Conservation (phyloP, 2,888 invertebrate genomes). For the Magallana nippona region DNA sequence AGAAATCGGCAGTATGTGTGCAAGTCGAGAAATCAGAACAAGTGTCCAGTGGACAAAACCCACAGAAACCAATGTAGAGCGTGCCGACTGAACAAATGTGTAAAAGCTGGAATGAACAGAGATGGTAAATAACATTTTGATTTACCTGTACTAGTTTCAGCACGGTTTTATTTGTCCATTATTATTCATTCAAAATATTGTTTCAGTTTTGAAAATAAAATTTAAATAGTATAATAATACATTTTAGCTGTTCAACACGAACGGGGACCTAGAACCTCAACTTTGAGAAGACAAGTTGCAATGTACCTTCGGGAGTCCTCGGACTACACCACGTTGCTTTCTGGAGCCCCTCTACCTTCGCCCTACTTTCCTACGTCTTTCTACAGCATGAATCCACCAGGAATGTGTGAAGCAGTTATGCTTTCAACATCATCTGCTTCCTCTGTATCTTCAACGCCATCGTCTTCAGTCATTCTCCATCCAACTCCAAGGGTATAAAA, state of each 20-base stretch:
- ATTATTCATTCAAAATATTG: too few species aligned
- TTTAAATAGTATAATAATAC: slow-evolving; percentile 36
- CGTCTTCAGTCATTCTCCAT: slow-evolving; percentile 28
- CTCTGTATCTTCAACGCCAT: slow-evolving; percentile 65
- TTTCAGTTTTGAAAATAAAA: too few species aligned
- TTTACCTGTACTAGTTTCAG: too few species aligned
- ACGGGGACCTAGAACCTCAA: slow-evolving; percentile 96
- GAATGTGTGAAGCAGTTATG: slow-evolving; percentile 57
- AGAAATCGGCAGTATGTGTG: slow-evolving; percentile 97
- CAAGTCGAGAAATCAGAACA: slow-evolving; percentile 91
- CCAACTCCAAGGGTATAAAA: slow-evolving; percentile 39
- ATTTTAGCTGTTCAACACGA: slow-evolving; percentile 97
- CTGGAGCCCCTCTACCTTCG: slow-evolving; percentile 28
- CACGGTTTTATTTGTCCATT: too few species aligned
- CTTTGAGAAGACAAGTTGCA: slow-evolving; percentile 94
- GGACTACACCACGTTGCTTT: slow-evolving; percentile 54
- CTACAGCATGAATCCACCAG: slow-evolving; percentile 34
- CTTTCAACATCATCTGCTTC: slow-evolving; percentile 65
- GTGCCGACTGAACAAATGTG: slow-evolving; percentile 93
- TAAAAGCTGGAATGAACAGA: slow-evolving; percentile 97
- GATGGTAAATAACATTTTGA: slow-evolving; percentile 86
- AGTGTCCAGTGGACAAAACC: slow-evolving; percentile 96
- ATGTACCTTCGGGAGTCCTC: slow-evolving; percentile 86
- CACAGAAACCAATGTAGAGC: slow-evolving; percentile 98
- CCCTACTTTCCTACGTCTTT: slow-evolving; percentile 33